Conservation (phyloP, 2,797 vertebrate species). For the Artibeus lituratus region DNA sequence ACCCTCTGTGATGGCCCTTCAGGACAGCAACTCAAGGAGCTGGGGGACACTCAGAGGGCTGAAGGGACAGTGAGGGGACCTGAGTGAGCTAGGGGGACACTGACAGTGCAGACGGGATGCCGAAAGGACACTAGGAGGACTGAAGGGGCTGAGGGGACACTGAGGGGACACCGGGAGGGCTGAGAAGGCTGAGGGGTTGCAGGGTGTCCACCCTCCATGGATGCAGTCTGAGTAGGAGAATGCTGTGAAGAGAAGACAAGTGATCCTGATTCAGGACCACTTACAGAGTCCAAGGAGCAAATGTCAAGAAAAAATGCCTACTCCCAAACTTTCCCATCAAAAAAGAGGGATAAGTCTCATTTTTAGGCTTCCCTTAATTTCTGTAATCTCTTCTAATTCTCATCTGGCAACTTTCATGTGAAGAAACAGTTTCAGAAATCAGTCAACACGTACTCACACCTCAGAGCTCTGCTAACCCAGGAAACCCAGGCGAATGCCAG, state of each 20-base stretch:
- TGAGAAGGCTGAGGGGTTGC: not conserved
- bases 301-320: not conserved
- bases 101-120: not conserved
- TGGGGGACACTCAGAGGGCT: not conserved
- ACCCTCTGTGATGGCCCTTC: not conserved
- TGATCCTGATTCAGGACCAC: not conserved
- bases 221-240: not conserved
- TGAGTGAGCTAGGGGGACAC: not conserved
- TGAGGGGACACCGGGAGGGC: not conserved
- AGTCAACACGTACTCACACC: not conserved
- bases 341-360: not conserved
- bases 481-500: not conserved
- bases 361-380: not conserved
- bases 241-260: fast-evolving
- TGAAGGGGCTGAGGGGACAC: not conserved
- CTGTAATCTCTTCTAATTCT: not conserved
- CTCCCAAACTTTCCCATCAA: not conserved
- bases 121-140: not conserved
- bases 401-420: not conserved
- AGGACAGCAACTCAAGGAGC: not conserved
- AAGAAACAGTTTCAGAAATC: not conserved
- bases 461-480: not conserved
- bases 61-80: not conserved
- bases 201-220: not conserved
- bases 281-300: not conserved